Base-by-base conservation (phyloP, 2,888 invertebrate genomes). In the Diadegma fenestrale region DNA sequence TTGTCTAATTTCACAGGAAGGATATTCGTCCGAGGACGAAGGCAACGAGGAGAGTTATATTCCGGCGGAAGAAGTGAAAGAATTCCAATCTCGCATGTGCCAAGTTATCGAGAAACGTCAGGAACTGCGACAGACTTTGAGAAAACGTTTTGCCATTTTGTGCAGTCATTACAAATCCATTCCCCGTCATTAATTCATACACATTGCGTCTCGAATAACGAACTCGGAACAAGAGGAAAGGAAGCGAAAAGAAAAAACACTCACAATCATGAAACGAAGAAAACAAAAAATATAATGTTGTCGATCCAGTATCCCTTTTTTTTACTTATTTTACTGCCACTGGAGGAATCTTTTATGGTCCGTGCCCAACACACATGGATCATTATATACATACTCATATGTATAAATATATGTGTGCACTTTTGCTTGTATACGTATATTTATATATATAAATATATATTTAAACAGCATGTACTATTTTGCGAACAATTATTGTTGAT, bases 31-130 rank as follows among this genome's bases (percentile, higher is more conserved):
- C 88, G 97, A 97, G 92, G 96, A 97, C 89, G 97, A 96, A 90
- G 96, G 95, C 90, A 94, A 94, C 83, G 93, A 94, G 88, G 91
- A 93, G 87, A 96, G 97, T 94, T 96, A 96, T 95, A 98, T 98
- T 95, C 97, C 98, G 88, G 96, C 97, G 90, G 98, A 98, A 94
- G 98, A 98, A 94, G 97, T 98, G 88, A 95, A 96, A 94, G 97
- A 97, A 94, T 98, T 98, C 94, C 97, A 97, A 95, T 97, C 97
- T 88, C 97, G 97, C 92, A 95, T 95, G 93, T 96, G 96, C 92
- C 96, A 97, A 93, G 96, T 97, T 90, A 96, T 96, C 86, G 96
- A 97, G 92, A 96, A 97, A 94, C 96, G 98, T 89, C 96, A 97
- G 91, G 96, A 98, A 94, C 94, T 98, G 90, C 95, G 98, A 79